A percentile compares a stretch with the other conserved stretches of the same genome.
These are phyloP conservation scores for Acrossocheilus wenchowensis DNA, from an alignment of 2,797 vertebrate species.

Conservation along the genomic window DNA sequence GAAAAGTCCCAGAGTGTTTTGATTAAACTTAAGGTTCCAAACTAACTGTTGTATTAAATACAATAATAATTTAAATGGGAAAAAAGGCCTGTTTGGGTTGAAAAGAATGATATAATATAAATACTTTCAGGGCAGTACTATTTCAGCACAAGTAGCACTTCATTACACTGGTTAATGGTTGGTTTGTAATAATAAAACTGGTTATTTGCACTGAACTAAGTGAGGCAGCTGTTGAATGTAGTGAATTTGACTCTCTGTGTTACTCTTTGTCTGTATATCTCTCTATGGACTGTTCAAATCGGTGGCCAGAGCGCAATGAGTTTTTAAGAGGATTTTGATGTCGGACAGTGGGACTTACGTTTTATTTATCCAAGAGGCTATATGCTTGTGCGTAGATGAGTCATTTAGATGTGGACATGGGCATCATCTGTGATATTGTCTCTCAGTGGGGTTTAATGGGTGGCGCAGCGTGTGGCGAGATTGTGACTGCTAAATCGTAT, in stretches of 20 bases:
- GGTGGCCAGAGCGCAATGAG: conserved; percentile 55
- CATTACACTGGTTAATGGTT: neutral
- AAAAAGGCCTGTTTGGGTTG: neutral
- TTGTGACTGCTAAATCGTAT: neutral
- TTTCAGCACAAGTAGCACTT: neutral
- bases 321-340: conserved; percentile 58
- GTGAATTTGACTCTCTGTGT: conserved; percentile 7
- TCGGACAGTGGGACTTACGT: neutral
- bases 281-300: conserved; percentile 44
- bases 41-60: neutral
- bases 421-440: conserved; percentile 7
- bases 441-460: conserved; percentile 14
- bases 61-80: neutral
- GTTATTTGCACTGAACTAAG: neutral
- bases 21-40: neutral
- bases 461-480: neutral
- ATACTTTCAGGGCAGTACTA: neutral
- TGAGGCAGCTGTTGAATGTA: neutral
- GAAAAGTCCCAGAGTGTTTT: neutral
- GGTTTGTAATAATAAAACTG: neutral
- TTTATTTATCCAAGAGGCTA: conserved; percentile 20
- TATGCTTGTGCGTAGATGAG: neutral
- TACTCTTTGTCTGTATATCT: conserved; percentile 10
- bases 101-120: neutral
- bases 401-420: conserved; percentile 9